Percentiles rank a stretch among this genome's conserved stretches.
These are phyloP conservation scores for Tapirus indicus DNA, from an alignment of 2,797 vertebrate species.

Conservation along the genomic window DNA sequence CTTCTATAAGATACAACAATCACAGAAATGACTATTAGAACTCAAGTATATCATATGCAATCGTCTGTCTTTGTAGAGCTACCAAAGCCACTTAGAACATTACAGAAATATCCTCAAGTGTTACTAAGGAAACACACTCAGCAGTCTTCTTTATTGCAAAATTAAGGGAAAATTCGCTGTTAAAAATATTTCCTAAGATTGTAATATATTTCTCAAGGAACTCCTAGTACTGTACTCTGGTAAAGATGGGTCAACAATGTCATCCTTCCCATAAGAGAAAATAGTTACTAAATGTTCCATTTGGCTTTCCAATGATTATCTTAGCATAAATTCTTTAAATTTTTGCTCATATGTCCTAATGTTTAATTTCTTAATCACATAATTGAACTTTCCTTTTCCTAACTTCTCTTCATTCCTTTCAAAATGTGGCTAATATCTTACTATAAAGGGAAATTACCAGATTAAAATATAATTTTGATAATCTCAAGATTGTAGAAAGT, in stretches of 20 bases:
- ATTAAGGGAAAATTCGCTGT: slow-evolving; percentile 14
- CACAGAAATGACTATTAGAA: neutral
- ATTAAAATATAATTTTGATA: slow-evolving; percentile 30
- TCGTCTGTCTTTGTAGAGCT: neutral
- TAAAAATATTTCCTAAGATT: neutral
- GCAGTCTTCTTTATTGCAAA: neutral
- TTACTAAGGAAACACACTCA: neutral
- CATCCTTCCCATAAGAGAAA: neutral
- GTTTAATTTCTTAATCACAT: neutral
- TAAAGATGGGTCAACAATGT: neutral
- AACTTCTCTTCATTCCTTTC: neutral
- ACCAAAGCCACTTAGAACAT: slow-evolving; percentile 5
- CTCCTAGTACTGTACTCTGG: neutral
- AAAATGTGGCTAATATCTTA: neutral
- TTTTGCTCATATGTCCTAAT: neutral
- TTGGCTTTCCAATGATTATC: neutral
- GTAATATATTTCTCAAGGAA: neutral
- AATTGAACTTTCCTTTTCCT: neutral
- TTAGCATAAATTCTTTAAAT: neutral
- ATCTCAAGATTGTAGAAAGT: neutral
- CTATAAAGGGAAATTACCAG: neutral
- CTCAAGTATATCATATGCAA: neutral
- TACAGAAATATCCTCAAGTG: neutral
- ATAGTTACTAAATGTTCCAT: neutral
- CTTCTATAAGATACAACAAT: neutral